Percentiles rank a stretch among this genome's conserved stretches.
Conservation (phyloP, 2,113 vertebrate species). For the Myotis davidii region DNA sequence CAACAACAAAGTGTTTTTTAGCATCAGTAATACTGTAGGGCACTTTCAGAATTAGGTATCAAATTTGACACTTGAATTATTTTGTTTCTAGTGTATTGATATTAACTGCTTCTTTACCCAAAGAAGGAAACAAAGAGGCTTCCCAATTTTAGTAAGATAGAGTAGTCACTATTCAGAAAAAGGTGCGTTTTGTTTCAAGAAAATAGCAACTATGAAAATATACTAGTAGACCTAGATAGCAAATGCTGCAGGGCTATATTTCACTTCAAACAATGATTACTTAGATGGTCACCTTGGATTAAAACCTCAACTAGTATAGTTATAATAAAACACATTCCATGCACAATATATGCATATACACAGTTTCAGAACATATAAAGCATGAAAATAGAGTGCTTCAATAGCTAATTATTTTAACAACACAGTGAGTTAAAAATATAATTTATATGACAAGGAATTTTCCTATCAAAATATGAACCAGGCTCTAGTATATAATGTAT, state of each 20-base stretch:
- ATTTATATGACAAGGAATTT: constrained; percentile 19
- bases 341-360: neutral
- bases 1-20: neutral
- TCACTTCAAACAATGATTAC: neutral
- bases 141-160: neutral
- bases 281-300: neutral
- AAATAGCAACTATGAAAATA: neutral
- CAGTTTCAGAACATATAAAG: neutral
- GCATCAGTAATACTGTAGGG: neutral
- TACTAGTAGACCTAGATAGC: neutral
- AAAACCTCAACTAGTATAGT: neutral
- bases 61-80: neutral
- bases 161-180: neutral
- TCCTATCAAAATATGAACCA: neutral
- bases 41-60: neutral
- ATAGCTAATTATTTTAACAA: constrained; percentile 30
- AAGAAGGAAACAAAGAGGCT: neutral
- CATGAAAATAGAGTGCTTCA: neutral
- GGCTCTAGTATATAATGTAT: neutral
- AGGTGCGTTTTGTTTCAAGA: neutral
- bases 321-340: neutral
- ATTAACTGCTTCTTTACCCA: neutral
- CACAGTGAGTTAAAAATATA: neutral
- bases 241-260: neutral
- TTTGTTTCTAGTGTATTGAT: neutral